Percentiles rank a stretch among this genome's conserved stretches.
phyloP scores from a whole-genome alignment of 2,888 invertebrate species.

The Caenorhabditis drosophilae region DNA sequence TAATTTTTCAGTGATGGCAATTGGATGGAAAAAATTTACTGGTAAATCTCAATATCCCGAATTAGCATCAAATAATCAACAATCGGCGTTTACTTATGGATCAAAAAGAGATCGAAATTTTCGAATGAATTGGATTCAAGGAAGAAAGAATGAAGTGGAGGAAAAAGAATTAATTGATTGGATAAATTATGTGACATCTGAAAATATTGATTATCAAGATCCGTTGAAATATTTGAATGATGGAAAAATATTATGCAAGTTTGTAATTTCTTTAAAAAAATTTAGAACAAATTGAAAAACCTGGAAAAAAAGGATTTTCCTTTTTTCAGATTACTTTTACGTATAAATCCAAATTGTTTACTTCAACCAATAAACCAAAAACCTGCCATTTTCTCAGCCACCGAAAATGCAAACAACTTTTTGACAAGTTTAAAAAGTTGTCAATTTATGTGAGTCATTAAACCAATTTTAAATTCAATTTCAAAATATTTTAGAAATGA shows the following conservation, averaged over 20 bases:
- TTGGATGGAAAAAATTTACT: slow-evolving; percentile 57
- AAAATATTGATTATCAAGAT: slow-evolving; percentile 13
- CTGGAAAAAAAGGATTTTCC: too few species aligned
- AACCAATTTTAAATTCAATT: neutral
- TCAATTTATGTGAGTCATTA: slow-evolving; percentile 11
- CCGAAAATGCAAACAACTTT: slow-evolving; percentile 52
- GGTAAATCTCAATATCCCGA: slow-evolving; percentile 55
- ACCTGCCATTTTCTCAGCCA: slow-evolving; percentile 47
- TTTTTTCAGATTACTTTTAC: slow-evolving; percentile 41
- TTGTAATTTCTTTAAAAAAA: too few species aligned
- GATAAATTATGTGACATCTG: slow-evolving; percentile 36
- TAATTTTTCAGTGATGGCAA: slow-evolving; percentile 41
- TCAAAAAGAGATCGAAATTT: slow-evolving; percentile 50
- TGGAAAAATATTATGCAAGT: slow-evolving; percentile 55
- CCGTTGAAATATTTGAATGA: slow-evolving; percentile 37
- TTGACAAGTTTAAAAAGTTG: slow-evolving; percentile 24
- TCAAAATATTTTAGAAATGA: slow-evolving; percentile 22
- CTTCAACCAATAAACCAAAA: slow-evolving; percentile 42
- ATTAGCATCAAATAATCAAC: slow-evolving; percentile 40
- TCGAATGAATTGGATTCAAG: slow-evolving; percentile 56
- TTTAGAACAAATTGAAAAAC: too few species aligned
- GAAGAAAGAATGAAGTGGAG: slow-evolving; percentile 36
- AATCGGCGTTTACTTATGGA: slow-evolving; percentile 53
- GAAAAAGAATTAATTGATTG: slow-evolving; percentile 45
- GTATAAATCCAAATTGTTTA: slow-evolving; percentile 34